Evolutionary conservation across 2,797 vertebrate species (phyloP).

Genomic region (Poeciliopsis gracilis): DNA sequence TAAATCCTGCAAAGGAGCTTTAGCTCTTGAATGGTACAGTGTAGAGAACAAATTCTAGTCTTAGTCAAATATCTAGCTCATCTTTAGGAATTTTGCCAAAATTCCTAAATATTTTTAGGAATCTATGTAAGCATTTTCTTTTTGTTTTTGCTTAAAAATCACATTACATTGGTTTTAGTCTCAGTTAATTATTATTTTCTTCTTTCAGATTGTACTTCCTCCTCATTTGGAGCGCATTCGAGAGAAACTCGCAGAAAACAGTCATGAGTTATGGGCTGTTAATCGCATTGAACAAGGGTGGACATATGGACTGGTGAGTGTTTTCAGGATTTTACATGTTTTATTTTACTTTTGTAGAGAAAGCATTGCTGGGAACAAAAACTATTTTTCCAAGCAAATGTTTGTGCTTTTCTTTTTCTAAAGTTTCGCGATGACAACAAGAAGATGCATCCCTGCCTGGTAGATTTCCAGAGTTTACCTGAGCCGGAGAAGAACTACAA

Average conservation of each 20-base stretch:
- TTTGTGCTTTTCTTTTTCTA: conserved; percentile 3
- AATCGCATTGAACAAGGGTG: conserved; percentile 95
- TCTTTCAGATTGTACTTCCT: conserved; percentile 89
- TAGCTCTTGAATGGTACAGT: background rate
- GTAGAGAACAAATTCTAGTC: background rate
- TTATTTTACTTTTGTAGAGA: background rate
- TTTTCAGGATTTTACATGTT: background rate
- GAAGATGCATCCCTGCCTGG: conserved; percentile 90
- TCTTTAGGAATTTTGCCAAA: background rate
- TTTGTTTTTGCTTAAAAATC: background rate
- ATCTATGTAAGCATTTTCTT: too few relatives aligned
- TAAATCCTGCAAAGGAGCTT: conserved; percentile 37
- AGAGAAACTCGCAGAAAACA: conserved; percentile 94
- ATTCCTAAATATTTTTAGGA: too few relatives aligned
- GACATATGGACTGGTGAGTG: conserved; percentile 87
- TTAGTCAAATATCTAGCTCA: background rate
- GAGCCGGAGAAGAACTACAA: conserved; percentile 95
- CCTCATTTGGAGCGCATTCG: conserved; percentile 92
- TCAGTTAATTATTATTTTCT: background rate
- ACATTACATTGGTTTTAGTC: background rate
- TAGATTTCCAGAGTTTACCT: conserved; percentile 89
- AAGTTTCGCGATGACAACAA: conserved; percentile 94
- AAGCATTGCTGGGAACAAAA: background rate
- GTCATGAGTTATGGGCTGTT: conserved; percentile 92
- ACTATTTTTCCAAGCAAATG: background rate